Evolutionary conservation across 2,797 vertebrate genomes (phyloP).

Genomic region (Peromyscus aztecus): DNA sequence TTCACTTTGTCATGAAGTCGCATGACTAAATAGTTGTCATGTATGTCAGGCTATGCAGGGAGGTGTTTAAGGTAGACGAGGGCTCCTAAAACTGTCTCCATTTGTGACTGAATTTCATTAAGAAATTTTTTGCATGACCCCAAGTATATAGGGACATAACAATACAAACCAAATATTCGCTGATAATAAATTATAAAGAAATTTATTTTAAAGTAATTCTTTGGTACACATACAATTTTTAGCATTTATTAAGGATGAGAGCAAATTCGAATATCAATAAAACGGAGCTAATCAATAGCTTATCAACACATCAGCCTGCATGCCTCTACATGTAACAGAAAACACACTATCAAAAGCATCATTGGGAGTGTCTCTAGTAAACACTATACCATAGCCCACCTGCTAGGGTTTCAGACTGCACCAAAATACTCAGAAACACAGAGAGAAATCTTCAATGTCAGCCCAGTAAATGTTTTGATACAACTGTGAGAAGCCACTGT

Average conservation of each 20-base stretch:
- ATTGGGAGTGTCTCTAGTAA: neutral
- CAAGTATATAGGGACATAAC: neutral
- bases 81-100: neutral
- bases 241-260: neutral
- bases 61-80: neutral
- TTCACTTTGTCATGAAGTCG: neutral
- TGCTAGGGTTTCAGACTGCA: neutral
- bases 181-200: neutral
- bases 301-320: neutral
- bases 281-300: neutral
- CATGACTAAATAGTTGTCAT: neutral
- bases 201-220: neutral
- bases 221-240: neutral
- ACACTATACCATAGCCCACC: neutral
- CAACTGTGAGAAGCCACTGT: neutral
- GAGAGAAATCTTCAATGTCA: neutral
- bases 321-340: neutral
- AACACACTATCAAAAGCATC: constrained; percentile 45
- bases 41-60: neutral
- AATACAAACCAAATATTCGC: neutral
- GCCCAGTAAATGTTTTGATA: neutral
- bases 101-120: neutral
- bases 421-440: neutral
- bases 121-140: neutral
- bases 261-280: neutral